Base-by-base conservation (phyloP, 2,113 vertebrate species). In the Gallinago media region DNA sequence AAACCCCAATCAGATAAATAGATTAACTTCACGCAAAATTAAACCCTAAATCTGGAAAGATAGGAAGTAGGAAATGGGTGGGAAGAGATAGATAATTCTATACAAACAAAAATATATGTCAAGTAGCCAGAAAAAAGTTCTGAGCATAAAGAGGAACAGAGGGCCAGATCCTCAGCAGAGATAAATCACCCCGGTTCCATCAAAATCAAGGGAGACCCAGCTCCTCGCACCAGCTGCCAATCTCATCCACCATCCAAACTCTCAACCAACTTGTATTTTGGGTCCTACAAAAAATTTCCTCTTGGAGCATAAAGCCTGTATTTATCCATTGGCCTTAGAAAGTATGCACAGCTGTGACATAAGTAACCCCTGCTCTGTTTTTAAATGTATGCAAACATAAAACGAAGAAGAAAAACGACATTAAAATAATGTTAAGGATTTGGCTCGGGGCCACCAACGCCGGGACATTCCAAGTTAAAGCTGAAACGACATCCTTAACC, bases 301-400 rank as follows among this genome's bases (percentile, higher is more conserved):
- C 82, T 63, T 86, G 82, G 93, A 96, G 78, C 6, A 96, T 86
- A 96, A 96, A 96, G 96, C 82, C 92, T 93, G 93, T 94, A 96
- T 97, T 96, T 96, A 96, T 95, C 94, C 94, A 91, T 1, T 95
- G 94, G 94, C 94, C 94, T 84, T 85, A 38, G 80, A 81, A 96
- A 97, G 96, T 96, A 96, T 95, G 95, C 96, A 96, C 96, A 97
- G 96, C 96, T 97, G 96, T 91, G 96, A 97, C 95, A 97, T 95
- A 94, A 93, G 92, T 96, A 96, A 97, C 96, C 96, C 91, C 88
- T 92, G 96, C 92, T 96, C 96, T 91, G 94, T 85, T 94, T 97
- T 96, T 95, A 92, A 97, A 96, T 62, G 91, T 94, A 96, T 95
- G 92, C 96, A 96, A 95, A 95, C 96, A 96, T 94, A 95, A 96